Conservation (phyloP, 2,888 invertebrate species). For the Heliconius sara region DNA sequence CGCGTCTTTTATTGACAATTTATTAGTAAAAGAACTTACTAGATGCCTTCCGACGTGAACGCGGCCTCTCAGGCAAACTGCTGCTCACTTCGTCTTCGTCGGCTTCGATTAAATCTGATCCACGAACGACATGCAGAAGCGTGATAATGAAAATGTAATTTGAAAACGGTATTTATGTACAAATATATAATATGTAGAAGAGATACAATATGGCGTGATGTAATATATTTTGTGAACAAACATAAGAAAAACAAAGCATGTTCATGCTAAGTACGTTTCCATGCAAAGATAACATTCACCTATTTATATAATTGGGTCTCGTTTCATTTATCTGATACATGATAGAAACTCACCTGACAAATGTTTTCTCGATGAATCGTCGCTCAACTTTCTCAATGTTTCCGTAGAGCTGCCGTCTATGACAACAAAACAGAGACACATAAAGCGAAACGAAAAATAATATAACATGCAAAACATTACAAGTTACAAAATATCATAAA, state of each 20-base stretch:
- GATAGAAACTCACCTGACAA: slow-evolving; percentile 75
- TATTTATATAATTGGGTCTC: neutral
- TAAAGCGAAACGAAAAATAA: slow-evolving; percentile 73
- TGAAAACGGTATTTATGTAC: slow-evolving; percentile 53
- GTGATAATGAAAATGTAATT: slow-evolving; percentile 58
- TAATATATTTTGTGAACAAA: slow-evolving; percentile 55
- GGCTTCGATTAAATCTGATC: slow-evolving; percentile 84
- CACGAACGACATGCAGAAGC: slow-evolving; percentile 61
- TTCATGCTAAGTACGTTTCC: slow-evolving; percentile 65
- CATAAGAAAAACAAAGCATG: slow-evolving; percentile 60
- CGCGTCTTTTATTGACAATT: slow-evolving; percentile 19
- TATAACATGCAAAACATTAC: slow-evolving; percentile 67
- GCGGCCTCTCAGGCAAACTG: slow-evolving; percentile 75
- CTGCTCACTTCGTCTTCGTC: slow-evolving; percentile 83
- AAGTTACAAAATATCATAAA: slow-evolving; percentile 39
- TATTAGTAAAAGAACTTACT: slow-evolving; percentile 75
- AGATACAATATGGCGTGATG: slow-evolving; percentile 52
- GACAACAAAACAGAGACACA: slow-evolving; percentile 79
- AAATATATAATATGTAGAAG: slow-evolving; percentile 23
- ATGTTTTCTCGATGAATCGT: slow-evolving; percentile 82
- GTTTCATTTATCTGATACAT: slow-evolving; percentile 19
- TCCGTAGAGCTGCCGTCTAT: slow-evolving; percentile 82
- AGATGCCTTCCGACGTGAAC: slow-evolving; percentile 82
- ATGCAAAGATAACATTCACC: slow-evolving; percentile 57
- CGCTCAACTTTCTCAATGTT: slow-evolving; percentile 78